These are phyloP conservation scores for Neosilurus hyrtlii DNA, from an alignment of 2,797 vertebrate species.

Conservation along the genomic window DNA sequence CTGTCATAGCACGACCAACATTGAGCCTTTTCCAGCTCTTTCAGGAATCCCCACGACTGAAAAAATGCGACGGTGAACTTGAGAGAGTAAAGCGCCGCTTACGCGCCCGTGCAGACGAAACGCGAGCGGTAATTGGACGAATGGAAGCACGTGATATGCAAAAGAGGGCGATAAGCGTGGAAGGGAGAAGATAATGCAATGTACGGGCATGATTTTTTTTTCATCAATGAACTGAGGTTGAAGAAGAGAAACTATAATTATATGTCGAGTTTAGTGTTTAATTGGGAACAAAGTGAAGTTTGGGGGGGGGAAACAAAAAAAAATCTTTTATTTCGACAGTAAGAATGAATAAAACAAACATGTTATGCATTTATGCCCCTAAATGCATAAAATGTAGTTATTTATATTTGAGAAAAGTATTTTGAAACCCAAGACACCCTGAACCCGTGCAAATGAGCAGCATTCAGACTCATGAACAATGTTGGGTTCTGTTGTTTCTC, in stretches of 20 bases:
- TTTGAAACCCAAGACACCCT: background rate
- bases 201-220: constrained; percentile 49
- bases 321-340: background rate
- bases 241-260: constrained; percentile 31
- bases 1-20: constrained; percentile 98
- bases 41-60: constrained; percentile 82
- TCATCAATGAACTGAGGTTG: constrained; percentile 10
- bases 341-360: constrained; percentile 1
- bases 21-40: constrained; percentile 81
- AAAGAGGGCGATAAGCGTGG: constrained; percentile 82
- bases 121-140: constrained; percentile 84
- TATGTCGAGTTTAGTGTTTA: background rate
- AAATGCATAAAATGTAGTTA: background rate
- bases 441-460: background rate
- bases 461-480: background rate
- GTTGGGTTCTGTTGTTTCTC: background rate
- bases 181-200: constrained; percentile 75
- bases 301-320: no score
- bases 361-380: no score
- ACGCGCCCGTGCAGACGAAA: constrained; percentile 80
- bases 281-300: background rate
- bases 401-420: background rate
- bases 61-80: constrained; percentile 84
- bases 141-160: constrained; percentile 91
- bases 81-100: constrained; percentile 81